Base-by-base conservation (phyloP, 2,888 invertebrate genomes). In the Protophormia terraenovae region DNA sequence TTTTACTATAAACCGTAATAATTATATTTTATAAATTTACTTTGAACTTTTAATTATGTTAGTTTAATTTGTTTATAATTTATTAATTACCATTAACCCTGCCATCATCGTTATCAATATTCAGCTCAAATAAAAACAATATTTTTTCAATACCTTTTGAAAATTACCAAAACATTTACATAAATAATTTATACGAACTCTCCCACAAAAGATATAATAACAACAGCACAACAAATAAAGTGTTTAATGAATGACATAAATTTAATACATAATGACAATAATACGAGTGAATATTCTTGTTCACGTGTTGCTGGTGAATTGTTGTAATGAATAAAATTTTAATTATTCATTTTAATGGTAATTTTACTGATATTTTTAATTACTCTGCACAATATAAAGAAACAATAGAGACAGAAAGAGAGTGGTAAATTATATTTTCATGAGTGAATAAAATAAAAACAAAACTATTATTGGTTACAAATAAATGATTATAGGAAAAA, bases 261-360 rank as follows among this genome's bases (percentile, higher is more conserved):
- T 77, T 55, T 66, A 64, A 66, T 55, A 66, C 12, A 77, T 12
- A 77, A 22, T 47, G 45, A 67, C 45, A 67, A 67, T 19, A 32
- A 32, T 24, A 60, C 45, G 3, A 78, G 19, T 29, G 22, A 41
- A 1, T 60, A 1, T 29, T 58, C n/a, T 5, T 14, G 41, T 50
- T 19, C n/a, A 71, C 69, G 62, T 78, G 38, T 62, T 38, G 38
- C 10, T 38, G 10, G 24, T 2, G 10, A 60, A 24, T 47, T 67
- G 50, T 3, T 71, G 60, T 78, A 71, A 78, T 71, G 50, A 29
- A 71, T 50, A 62, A 62, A 71, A 38, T 50, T 62, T 78, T 62
- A 78, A 71, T 78, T 78, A 78, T 78, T 78, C 10, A 78, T 62
- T 50, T 71, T 60, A 71, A 78, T 78, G n/a, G 50, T 60, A 62